Conservation (phyloP, 2,113 vertebrate genomes). For the Ameiurus melas region DNA sequence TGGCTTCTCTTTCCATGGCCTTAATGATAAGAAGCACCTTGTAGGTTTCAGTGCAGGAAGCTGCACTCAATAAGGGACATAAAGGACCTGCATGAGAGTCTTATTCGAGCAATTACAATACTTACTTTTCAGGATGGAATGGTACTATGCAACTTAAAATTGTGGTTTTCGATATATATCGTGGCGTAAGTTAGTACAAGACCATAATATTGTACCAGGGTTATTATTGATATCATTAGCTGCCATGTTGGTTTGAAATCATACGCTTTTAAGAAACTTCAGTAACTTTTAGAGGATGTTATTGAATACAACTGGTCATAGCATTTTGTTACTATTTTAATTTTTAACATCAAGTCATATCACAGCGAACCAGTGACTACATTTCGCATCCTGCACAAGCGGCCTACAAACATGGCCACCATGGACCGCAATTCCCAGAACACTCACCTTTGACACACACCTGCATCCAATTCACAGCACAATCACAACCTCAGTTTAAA, state of each 20-base stretch:
- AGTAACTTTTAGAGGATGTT: background rate
- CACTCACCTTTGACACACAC: no score
- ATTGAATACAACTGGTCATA: background rate
- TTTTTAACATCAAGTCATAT: background rate
- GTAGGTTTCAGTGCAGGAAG: conserved; percentile 45
- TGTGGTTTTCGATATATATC: background rate
- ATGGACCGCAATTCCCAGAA: no score
- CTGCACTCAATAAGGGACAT: conserved; percentile 20
- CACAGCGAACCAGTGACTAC: no score
- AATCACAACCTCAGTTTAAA: no score
- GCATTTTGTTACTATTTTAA: background rate
- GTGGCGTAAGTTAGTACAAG: background rate
- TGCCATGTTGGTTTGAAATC: background rate
- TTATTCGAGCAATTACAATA: conserved; percentile 10
- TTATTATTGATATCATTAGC: background rate
- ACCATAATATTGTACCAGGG: background rate
- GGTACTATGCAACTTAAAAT: background rate
- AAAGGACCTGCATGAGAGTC: conserved; percentile 44
- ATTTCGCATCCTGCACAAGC: no score
- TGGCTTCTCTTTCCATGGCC: conserved; percentile 37
- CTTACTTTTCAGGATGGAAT: background rate
- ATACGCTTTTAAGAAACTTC: background rate
- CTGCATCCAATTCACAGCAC: no score
- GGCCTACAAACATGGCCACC: no score
- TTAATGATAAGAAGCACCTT: conserved; percentile 42